Conservation (phyloP, 1,140 invertebrate genomes). For the Heliconius hewitsoni region DNA sequence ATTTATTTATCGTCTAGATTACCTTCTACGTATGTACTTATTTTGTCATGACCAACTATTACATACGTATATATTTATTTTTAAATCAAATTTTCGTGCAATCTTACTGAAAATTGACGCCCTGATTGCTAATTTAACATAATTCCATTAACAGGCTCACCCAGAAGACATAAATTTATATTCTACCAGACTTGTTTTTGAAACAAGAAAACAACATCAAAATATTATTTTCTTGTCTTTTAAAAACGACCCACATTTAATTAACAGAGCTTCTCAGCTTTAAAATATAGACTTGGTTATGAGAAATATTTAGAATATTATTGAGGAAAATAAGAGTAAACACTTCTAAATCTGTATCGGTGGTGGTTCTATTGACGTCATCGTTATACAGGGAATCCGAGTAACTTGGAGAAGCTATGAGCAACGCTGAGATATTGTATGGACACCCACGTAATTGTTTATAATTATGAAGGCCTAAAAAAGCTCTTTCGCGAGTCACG, state of each 20-base stretch:
- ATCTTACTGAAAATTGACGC: neutral
- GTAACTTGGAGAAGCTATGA: neutral
- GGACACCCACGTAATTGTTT: neutral
- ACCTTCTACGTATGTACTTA: no score
- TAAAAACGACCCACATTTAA: neutral
- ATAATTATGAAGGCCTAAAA: neutral
- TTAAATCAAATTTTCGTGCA: no score
- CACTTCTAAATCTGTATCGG: neutral
- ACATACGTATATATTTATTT: no score
- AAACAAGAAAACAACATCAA: no score
- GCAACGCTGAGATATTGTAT: neutral
- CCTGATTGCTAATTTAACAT: neutral
- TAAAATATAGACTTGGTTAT: neutral
- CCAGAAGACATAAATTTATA: no score
- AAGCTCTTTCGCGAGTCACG: neutral
- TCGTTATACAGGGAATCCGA: neutral
- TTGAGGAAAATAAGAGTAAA: conserved; percentile 11
- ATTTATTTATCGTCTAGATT: no score
- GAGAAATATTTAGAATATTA: neutral
- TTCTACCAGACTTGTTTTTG: no score
- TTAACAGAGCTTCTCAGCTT: neutral
- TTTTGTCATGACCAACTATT: no score
- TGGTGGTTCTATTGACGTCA: conserved; percentile 12
- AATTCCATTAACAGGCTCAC: no score
- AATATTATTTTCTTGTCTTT: no score